Evolutionary conservation across 2,113 vertebrate genomes (phyloP).

Genomic region (Ciconia stormi): DNA sequence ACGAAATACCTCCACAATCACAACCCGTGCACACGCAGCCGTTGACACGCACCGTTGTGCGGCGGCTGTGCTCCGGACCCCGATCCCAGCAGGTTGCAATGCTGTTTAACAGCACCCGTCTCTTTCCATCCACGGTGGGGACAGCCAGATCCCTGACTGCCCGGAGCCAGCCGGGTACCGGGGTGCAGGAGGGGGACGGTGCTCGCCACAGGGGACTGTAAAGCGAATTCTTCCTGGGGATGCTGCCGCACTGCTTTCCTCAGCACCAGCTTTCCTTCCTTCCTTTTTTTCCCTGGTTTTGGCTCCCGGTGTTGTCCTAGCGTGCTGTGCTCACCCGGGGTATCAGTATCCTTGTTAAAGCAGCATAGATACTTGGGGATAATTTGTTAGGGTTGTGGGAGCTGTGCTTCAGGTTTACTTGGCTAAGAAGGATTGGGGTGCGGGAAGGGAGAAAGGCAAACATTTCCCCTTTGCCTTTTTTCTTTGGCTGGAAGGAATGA

Average conservation of each 20-base stretch:
- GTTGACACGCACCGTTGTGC: rapidly evolving
- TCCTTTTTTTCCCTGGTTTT: background rate
- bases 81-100: background rate
- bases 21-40: rapidly evolving
- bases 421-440: background rate
- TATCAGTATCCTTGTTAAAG: background rate
- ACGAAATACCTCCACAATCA: rapidly evolving
- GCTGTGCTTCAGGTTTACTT: background rate
- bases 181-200: rapidly evolving
- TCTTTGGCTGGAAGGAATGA: background rate
- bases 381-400: background rate
- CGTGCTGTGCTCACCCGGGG: too few relatives aligned
- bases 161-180: rapidly evolving
- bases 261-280: background rate
- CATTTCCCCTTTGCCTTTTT: background rate
- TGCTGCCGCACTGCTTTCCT: background rate
- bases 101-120: rapidly evolving
- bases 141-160: background rate
- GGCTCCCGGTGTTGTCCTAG: background rate
- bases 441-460: background rate
- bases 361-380: background rate
- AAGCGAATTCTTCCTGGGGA: background rate
- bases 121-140: background rate
- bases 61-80: rapidly evolving
- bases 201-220: rapidly evolving